These are phyloP conservation scores for Polyploca ridens DNA, from an alignment of 2,888 invertebrate species.

Conservation along the genomic window DNA sequence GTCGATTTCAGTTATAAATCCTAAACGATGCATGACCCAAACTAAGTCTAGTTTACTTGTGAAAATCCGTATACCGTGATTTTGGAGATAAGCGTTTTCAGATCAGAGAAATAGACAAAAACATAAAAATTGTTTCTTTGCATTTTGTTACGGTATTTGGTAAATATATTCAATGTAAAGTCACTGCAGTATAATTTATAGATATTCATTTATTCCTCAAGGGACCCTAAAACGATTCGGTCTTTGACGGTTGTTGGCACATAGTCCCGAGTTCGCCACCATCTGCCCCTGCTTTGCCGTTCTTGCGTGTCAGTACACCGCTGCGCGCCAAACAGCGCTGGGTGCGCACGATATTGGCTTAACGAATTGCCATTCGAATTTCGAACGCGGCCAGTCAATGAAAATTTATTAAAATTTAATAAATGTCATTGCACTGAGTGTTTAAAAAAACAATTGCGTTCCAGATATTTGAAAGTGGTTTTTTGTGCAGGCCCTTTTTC, in stretches of 20 bases:
- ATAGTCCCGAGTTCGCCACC: slow-evolving; percentile 39
- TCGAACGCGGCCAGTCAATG: slow-evolving; percentile 54
- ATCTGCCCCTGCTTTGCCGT: slow-evolving; percentile 16
- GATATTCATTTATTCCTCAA: neutral
- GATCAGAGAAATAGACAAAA: too few species aligned
- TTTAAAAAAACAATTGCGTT: slow-evolving; percentile 38
- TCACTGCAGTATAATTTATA: too few species aligned
- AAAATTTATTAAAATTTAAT: slow-evolving; percentile 46
- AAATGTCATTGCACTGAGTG: slow-evolving; percentile 58
- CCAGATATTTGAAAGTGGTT: slow-evolving; percentile 47
- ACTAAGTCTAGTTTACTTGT: too few species aligned
- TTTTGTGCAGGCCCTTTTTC: slow-evolving; percentile 43
- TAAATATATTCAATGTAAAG: too few species aligned
- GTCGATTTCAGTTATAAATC: too few species aligned
- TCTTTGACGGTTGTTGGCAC: slow-evolving; percentile 49
- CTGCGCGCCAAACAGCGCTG: slow-evolving; percentile 64
- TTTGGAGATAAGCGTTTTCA: too few species aligned
- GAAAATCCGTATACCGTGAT: too few species aligned
- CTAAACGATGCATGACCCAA: too few species aligned
- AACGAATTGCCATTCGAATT: slow-evolving; percentile 44
- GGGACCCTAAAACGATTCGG: slow-evolving; percentile 14
- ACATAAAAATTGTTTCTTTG: too few species aligned
- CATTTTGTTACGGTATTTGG: too few species aligned
- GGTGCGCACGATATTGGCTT: slow-evolving; percentile 51
- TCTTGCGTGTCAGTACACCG: slow-evolving; percentile 60